Evolutionary conservation across 2,888 invertebrate species (phyloP), one percentile per base, ranked within the genome.

Genomic region (Quadriops clusia): DNA sequence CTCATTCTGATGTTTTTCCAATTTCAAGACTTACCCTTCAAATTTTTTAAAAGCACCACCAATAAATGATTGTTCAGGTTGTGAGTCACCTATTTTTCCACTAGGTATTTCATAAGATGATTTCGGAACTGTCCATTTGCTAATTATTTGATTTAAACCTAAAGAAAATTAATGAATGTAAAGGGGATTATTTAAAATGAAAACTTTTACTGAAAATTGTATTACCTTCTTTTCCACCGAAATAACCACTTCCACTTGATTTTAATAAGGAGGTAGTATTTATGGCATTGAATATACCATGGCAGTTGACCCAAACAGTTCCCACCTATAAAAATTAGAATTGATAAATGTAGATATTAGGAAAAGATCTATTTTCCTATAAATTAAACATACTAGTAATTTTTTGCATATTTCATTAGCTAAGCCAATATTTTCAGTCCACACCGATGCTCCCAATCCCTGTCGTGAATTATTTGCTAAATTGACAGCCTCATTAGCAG

Each of bases 291-390:
- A 65, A 60, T 32, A 62, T 34, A 36, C 67, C 67, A 50, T 65
- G 63, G 23, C 56, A 50, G 47, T 72, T 72, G 21, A 72, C 50
- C 70, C 70, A 72, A 15, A 72, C 58, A 23, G 65, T 63, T 7
- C 63, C 61, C 5, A 64, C 63, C 58, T 61, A 32, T 10, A 46
- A 36, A 34, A 32, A 23, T 22, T 23, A 5, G 25, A 35, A n/a
- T 24, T 12, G 11, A 21, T 21, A 33, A 13, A 22, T 33, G 16
- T 11, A 23, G 3, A 29, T 4, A 12, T 4, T 4, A 21, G 4
- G 21, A 5, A 3, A 10, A 5, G 2, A 24, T 11, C n/a, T 24
- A 11, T 24, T 11, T 4, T 24, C 15, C 15, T 15, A 16, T 12
- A 3, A 4, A 3, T 8, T 25, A n/a, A 24, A 21, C 43, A 41